Percentiles rank a stretch among this genome's conserved stretches.
These are phyloP conservation scores for Phaetusa simplex DNA, from an alignment of 2,113 vertebrate species.

Conservation along the genomic window DNA sequence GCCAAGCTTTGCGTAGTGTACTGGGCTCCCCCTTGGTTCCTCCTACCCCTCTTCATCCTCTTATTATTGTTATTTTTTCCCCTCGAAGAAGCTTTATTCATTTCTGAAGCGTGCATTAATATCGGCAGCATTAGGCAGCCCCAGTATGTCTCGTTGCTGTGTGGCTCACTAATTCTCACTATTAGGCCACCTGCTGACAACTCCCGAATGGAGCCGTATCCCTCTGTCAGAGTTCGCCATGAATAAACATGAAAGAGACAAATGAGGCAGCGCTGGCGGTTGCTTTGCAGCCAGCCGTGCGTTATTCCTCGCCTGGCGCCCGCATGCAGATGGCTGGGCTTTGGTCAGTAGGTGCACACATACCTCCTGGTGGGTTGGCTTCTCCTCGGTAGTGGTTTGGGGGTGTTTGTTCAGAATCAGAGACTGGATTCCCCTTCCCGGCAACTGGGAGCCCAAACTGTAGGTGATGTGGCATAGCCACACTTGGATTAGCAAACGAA, in stretches of 20 bases:
- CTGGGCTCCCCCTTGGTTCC: neutral
- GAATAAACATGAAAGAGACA: conserved; percentile 66
- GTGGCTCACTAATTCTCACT: conserved; percentile 68
- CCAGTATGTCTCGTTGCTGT: neutral
- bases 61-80: conserved; percentile 43
- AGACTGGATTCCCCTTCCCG: rapidly evolving
- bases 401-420: rapidly evolving
- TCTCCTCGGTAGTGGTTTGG: neutral
- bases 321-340: neutral
- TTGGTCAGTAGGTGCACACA: rapidly evolving
- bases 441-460: rapidly evolving
- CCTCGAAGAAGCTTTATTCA: conserved; percentile 65
- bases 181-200: conserved; percentile 57
- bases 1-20: neutral
- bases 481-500: rapidly evolving
- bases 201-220: conserved; percentile 36
- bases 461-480: rapidly evolving
- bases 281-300: neutral
- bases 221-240: conserved; percentile 16
- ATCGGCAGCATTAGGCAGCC: conserved; percentile 49
- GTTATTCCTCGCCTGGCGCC: neutral
- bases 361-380: neutral
- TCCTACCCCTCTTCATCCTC: neutral
- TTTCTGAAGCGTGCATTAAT: conserved; percentile 23
- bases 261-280: conserved; percentile 40